phyloP scores from a whole-genome alignment of 2,113 vertebrate species.

The Epinephelus fuscoguttatus region DNA sequence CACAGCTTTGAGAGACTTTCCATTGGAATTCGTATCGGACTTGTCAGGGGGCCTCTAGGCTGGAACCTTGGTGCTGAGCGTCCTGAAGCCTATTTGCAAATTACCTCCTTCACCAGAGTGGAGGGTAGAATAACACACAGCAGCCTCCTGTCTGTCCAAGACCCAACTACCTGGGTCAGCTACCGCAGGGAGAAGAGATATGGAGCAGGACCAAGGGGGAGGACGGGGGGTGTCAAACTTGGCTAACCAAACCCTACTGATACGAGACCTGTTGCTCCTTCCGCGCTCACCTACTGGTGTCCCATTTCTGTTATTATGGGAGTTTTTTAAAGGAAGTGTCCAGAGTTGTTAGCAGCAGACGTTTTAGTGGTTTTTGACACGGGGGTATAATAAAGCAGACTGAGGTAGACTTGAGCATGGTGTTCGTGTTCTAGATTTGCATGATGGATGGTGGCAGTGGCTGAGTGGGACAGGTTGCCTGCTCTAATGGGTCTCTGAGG shows the following conservation, averaged over 20 bases:
- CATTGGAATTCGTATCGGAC: constrained; percentile 66
- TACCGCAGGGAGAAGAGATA: constrained; percentile 56
- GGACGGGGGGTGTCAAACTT: constrained; percentile 61
- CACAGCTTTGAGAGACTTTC: constrained; percentile 66
- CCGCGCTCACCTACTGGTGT: constrained; percentile 54
- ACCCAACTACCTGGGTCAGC: constrained; percentile 72
- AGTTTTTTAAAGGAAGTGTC: constrained; percentile 70
- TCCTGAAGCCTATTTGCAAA: constrained; percentile 74
- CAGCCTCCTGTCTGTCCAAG: constrained; percentile 51
- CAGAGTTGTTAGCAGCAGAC: constrained; percentile 76
- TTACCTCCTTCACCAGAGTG: constrained; percentile 57
- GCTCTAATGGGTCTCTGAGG: constrained; percentile 83
- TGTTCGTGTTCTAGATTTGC: constrained; percentile 77
- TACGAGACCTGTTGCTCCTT: constrained; percentile 69
- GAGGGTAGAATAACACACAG: constrained; percentile 73
- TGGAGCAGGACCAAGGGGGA: constrained; percentile 24
- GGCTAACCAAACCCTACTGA: constrained; percentile 61
- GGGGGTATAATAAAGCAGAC: constrained; percentile 67
- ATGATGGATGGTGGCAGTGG: constrained; percentile 82
- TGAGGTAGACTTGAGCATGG: constrained; percentile 51
- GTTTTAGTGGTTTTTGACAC: constrained; percentile 73
- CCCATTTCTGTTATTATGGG: constrained; percentile 74
- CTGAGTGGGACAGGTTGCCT: constrained; percentile 75
- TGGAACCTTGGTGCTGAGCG: constrained; percentile 45
- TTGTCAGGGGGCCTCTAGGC: constrained; percentile 57